Evolutionary conservation across 2,113 vertebrate species (phyloP).

Genomic region (Notothenia coriiceps): DNA sequence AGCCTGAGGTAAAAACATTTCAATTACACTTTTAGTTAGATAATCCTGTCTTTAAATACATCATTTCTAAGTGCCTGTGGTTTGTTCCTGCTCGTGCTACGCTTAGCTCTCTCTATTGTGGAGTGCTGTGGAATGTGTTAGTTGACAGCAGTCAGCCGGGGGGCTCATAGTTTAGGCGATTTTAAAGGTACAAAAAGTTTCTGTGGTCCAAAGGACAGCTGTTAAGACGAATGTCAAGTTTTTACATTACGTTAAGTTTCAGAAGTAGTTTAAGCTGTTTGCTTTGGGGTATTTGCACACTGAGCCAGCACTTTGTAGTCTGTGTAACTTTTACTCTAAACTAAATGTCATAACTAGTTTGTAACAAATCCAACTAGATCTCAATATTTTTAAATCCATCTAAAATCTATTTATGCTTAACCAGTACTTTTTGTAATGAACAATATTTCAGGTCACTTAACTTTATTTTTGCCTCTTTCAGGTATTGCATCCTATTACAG

Average conservation of each 20-base stretch:
- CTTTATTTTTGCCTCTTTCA: constrained; percentile 30
- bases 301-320: constrained; percentile 15
- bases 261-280: constrained; percentile 43
- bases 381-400: background rate
- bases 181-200: constrained; percentile 10
- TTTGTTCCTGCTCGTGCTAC: background rate
- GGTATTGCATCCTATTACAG: constrained; percentile 21
- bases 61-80: background rate
- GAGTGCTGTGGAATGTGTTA: constrained; percentile 62
- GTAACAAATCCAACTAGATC: background rate
- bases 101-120: constrained; percentile 15
- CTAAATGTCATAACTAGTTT: background rate
- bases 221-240: constrained; percentile 46
- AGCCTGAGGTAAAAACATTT: constrained; percentile 67
- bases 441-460: background rate
- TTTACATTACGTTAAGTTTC: constrained; percentile 31
- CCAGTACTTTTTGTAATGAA: background rate
- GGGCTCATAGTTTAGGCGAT: constrained; percentile 22
- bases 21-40: constrained; percentile 31
- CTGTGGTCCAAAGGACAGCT: constrained; percentile 58
- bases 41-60: background rate
- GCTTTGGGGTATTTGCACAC: constrained; percentile 38
- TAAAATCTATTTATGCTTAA: background rate
- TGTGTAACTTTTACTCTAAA: background rate
- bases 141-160: constrained; percentile 31